Conservation (phyloP, 2,797 vertebrate genomes). For the Craterocephalus amniculus region DNA sequence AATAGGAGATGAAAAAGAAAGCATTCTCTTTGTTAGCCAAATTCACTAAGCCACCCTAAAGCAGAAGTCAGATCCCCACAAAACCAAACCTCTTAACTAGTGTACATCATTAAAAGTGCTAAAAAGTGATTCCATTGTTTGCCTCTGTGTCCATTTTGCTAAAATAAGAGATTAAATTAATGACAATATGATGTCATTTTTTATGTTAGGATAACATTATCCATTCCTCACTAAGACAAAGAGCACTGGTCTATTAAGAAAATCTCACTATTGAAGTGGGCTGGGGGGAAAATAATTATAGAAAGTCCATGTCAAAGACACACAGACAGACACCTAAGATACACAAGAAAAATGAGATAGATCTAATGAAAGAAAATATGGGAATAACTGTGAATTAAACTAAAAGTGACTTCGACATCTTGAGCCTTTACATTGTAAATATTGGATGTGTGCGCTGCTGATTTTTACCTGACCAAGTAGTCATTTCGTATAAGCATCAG, state of each 20-base stretch:
- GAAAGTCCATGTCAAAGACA: background rate
- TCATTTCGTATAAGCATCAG: constrained; percentile 95
- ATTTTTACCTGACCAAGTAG: constrained; percentile 91
- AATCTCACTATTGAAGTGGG: constrained; percentile 4
- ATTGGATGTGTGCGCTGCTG: constrained; percentile 6
- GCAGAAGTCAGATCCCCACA: constrained; percentile 41
- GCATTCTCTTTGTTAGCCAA: constrained; percentile 81
- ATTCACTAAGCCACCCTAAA: constrained; percentile 66
- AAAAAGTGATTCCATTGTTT: constrained; percentile 25
- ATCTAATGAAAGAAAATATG: background rate
- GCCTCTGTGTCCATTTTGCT: constrained; percentile 6
- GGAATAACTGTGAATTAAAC: background rate
- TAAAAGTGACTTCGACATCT: background rate
- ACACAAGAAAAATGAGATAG: background rate
- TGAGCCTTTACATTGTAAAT: background rate
- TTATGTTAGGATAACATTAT: background rate
- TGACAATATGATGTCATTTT: background rate
- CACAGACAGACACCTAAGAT: background rate
- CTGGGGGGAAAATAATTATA: background rate
- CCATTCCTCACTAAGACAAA: constrained; percentile 7
- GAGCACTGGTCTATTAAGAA: background rate
- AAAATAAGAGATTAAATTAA: constrained; percentile 16
- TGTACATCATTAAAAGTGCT: constrained; percentile 39
- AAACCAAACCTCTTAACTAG: constrained; percentile 45
- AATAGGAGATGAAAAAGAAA: constrained; percentile 78